Percentiles rank a stretch among this genome's conserved stretches.
These are phyloP conservation scores for Notamacropus eugenii DNA, from an alignment of 2,797 vertebrate genomes.

Conservation along the genomic window DNA sequence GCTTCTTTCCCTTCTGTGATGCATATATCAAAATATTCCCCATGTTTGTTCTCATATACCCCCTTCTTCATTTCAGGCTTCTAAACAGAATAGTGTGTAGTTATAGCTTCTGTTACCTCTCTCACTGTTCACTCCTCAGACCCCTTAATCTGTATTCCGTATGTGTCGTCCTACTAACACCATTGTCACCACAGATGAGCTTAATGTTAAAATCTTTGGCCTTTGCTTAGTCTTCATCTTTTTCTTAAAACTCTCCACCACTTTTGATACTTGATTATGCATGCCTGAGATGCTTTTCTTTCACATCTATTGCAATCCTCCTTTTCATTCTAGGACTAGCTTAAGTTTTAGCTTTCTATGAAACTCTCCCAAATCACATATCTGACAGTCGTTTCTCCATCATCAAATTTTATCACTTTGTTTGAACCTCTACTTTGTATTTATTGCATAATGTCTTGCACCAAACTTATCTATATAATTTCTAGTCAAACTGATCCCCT, in stretches of 20 bases:
- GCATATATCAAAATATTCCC: neutral
- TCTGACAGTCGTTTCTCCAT: neutral
- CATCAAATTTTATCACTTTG: neutral
- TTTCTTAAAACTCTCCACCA: neutral
- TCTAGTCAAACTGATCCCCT: neutral
- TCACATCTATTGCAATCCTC: neutral
- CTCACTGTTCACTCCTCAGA: neutral
- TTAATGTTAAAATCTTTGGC: neutral
- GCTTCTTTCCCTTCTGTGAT: neutral
- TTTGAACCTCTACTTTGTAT: neutral
- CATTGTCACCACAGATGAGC: neutral
- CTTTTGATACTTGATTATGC: neutral
- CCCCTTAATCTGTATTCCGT: neutral
- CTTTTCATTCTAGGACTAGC: neutral
- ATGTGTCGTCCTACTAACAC: neutral
- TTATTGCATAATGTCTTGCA: neutral
- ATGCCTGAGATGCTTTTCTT: neutral
- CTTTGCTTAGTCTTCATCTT: neutral
- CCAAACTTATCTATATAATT: neutral
- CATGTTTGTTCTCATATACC: neutral
- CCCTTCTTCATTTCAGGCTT: neutral
- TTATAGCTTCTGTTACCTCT: neutral
- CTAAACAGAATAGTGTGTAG: neutral
- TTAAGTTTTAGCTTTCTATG: neutral
- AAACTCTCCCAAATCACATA: neutral